These are phyloP conservation scores for Erinaceus europaeus DNA, from an alignment of 2,113 vertebrate genomes.

Conservation along the genomic window DNA sequence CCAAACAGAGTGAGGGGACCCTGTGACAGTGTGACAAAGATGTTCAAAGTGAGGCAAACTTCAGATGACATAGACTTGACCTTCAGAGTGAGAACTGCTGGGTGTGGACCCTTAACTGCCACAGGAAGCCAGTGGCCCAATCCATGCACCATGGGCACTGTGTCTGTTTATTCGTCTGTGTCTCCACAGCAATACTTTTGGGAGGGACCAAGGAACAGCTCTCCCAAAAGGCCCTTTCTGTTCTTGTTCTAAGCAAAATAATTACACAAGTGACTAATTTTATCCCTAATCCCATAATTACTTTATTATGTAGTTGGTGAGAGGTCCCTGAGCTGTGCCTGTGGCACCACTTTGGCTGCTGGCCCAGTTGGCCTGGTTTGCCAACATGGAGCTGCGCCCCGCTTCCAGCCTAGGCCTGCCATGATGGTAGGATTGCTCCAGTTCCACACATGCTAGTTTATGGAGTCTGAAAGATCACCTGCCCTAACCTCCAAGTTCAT, in stretches of 20 bases:
- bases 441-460: no score
- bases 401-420: background rate
- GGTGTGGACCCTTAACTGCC: background rate
- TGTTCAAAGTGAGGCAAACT: background rate
- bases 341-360: constrained; percentile 37
- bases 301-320: constrained; percentile 74
- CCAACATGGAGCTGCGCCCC: background rate
- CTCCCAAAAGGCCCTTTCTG: constrained; percentile 63
- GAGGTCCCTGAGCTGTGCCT: constrained; percentile 58
- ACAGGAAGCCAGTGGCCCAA: background rate
- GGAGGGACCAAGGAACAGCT: constrained; percentile 49
- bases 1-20: background rate
- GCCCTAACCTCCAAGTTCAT: background rate
- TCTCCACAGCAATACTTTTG: constrained; percentile 19
- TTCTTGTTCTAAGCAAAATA: constrained; percentile 73
- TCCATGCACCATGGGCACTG: rapidly evolving
- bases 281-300: constrained; percentile 73
- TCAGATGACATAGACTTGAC: background rate
- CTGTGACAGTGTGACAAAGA: background rate
- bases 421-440: background rate
- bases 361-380: constrained; percentile 59
- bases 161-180: constrained; percentile 31
- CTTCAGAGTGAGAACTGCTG: background rate
- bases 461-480: background rate
- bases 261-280: constrained; percentile 78